Evolutionary conservation across 2,113 vertebrate genomes (phyloP), one percentile per base, ranked within the genome.

Genomic region (Ploceus nigricollis): DNA sequence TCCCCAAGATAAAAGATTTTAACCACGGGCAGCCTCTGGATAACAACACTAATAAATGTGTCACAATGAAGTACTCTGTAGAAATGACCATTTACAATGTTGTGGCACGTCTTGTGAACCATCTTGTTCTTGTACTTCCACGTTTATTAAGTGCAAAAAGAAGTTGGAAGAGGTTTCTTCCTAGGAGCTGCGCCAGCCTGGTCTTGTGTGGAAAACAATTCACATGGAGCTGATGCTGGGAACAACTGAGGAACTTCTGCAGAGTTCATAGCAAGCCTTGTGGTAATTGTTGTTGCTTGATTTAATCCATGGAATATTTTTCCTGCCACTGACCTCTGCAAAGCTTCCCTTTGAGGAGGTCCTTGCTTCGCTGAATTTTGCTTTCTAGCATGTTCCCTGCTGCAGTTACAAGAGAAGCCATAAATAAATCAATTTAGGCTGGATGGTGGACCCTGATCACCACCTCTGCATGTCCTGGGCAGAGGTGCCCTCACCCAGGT

Each of bases 261-360:
- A 53, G 3, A 6, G 21, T 0, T 8, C 44, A 4, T 0, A 33
- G 6, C 13, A 82, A 39, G 1, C 11, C 42, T 28, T 18, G 19
- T 9, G 24, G 27, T 10, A 51, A 25, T 28, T 44, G 47, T 0
- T 45, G 13, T 7, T 54, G 10, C 27, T 54, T 28, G 6, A 48
- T 50, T 72, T 60, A 25, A 53, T 20, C 40, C 8, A 1, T 11
- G 8, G 57, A 44, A 24, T 22, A 7, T 2, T 48, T 72, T 57
- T 72, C 35, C 35, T 77, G 20, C n/a, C 50, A 10, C 2, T 50
- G 42, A 44, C 44, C 24, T 25, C 17, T 1, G 57, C 50, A 90
- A 58, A 73, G 8, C 3, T 77, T 51, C 13, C 10, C 20, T 89
- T 39, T 4, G 18, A 40, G 63, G 9, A 31, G 13, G 5, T 5